phyloP scores from a whole-genome alignment of 2,113 vertebrate species.

The Sinocyclocheilus anophthalmus region DNA sequence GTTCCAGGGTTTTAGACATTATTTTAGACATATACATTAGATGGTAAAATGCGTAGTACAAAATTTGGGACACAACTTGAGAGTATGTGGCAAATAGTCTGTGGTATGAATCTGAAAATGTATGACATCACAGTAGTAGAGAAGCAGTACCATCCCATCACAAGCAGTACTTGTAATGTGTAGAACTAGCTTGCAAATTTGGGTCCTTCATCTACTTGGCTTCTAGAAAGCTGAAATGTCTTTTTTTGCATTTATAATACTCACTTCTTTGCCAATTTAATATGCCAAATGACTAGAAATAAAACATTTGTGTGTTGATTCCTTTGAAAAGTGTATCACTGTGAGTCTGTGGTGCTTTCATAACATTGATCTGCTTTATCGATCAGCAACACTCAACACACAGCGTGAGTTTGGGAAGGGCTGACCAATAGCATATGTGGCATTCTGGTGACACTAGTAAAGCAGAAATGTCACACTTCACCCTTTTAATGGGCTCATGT shows the following conservation, averaged over 20 bases:
- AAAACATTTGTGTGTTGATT: not conserved
- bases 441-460: not conserved
- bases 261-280: not conserved
- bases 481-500: not conserved
- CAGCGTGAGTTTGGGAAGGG: not conserved
- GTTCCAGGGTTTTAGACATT: no score
- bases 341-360: not conserved
- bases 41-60: not conserved
- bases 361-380: not conserved
- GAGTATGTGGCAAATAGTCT: not conserved
- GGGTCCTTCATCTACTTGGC: not conserved
- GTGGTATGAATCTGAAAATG: not conserved
- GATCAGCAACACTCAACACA: not conserved
- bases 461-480: not conserved
- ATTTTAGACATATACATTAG: no score
- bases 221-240: not conserved
- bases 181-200: not conserved
- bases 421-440: not conserved
- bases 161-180: not conserved
- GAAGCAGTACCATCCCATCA: not conserved
- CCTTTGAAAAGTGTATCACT: not conserved
- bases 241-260: not conserved
- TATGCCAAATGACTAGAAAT: not conserved
- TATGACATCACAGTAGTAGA: not conserved
- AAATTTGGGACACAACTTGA: not conserved